Evolutionary conservation across 2,113 vertebrate species (phyloP), one percentile per base, ranked within the genome.

Genomic region (Indri indri): DNA sequence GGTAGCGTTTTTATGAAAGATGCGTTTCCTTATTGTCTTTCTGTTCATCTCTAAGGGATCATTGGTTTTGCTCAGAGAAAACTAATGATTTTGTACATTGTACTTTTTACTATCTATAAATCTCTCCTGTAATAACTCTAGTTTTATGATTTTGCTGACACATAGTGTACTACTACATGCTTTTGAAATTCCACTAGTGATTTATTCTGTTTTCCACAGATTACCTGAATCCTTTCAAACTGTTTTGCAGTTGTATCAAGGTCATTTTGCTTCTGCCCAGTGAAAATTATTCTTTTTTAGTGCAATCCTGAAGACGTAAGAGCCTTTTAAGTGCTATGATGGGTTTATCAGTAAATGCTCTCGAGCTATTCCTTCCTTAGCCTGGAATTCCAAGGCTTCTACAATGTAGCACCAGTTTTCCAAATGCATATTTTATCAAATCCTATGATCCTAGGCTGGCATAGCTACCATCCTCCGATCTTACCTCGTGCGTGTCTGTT

Each of bases 361-460:
- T 54, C 32, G 0, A 37, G 37, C 16, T 17, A 4, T 17, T 68
- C 70, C 70, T 77, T 65, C 17, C 52, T 85, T n/a, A 59, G 37
- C 8, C 25, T 13, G 18, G 40, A 73, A n/a, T 45, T 23, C 42
- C 17, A 47, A 23, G 5, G 59, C 40, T 42, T 45, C 50, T 79
- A 63, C 70, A 65, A 2, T 34, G 84, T 88, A 91, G 95, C 96
- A 86, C 93, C 97, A 89, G 47, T 89, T 96, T 97, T 82, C 85
- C 90, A 84, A 94, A 85, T 14, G 57, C n/a, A 8, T 8, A n/a
- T 84, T 91, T 91, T 42, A 34, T 74, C 20, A 74, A 13, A 47
- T 45, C 47, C 37, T n/a, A 12, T 6, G 3, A 6, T 34, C 5
- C 0, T 23, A 27, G 88, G 52, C 23, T 25, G 54, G 47, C 47